Evolutionary conservation across 35 echinoderm and acorn worm species (phyloP), one percentile per base, ranked within the genome.

Genomic region (Heliocidaris tuberculata): DNA sequence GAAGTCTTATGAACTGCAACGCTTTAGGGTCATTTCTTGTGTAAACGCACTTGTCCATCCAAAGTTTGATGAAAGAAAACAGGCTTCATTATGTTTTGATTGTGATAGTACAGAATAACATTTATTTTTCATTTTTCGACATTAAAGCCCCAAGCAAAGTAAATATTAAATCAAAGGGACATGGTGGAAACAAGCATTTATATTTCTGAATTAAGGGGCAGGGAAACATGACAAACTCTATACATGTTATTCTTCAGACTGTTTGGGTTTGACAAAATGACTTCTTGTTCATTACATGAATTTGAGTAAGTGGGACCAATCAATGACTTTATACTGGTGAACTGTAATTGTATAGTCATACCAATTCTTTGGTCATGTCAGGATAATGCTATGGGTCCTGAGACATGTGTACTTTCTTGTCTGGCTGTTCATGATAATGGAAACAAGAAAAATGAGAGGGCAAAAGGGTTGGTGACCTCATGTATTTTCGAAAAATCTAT

Each of bases 151-250:
- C 21, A n/a, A 78, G 65, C 65, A n/a, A 78, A n/a, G 65, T 78
- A 78, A 78, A 78, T 78, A 78, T 78, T 78, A 78, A 78, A 78
- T 78, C 65, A 78, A 78, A 78, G 65, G 65, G 65, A 78, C 65
- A 78, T 19, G 65, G 21, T 78, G 65, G 65, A 78, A 78, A 78
- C 65, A 78, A 78, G 65, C 65, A 78, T n/a, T 78, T 78, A 24
- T 24, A n/a, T 27, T 78, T n/a, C 27, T 78, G 65, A 78, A 78
- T 78, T 21, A 29, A 78, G 65, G 52, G 65, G 65, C 27, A n/a
- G 65, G 24, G 65, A 78, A 78, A 78, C 65, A 24, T 78, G 65
- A n/a, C 21, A 78, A 78, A n/a, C 2, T 24, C 27, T 78, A 6
- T 78, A 78, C 65, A 78, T 78, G 65, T 78, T 78, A 27, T n/a